Evolutionary conservation across 2,113 vertebrate genomes (phyloP).

Genomic region (Erpornis zantholeuca): DNA sequence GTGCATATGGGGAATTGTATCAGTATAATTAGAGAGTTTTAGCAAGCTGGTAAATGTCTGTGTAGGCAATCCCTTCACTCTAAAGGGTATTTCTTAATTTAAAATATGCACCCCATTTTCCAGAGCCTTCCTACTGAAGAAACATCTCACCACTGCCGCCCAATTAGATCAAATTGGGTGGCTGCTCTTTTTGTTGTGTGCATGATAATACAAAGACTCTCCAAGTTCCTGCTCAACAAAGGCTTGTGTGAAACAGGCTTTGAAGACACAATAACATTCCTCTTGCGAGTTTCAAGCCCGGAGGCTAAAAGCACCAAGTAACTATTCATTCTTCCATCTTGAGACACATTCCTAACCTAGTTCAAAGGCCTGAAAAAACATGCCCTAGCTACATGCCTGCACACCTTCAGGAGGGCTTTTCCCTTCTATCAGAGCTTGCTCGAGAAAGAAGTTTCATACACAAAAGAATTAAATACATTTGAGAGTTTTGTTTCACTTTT

Average conservation of each 20-base stretch:
- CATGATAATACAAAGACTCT: conserved; percentile 64
- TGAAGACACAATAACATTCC: conserved; percentile 80
- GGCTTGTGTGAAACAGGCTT: conserved; percentile 68
- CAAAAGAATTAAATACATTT: conserved; percentile 25
- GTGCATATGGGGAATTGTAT: not conserved
- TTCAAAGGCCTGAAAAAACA: conserved; percentile 78
- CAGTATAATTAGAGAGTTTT: not conserved
- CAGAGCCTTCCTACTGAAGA: conserved; percentile 9
- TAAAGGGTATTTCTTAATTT: not conserved
- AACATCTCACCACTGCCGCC: not conserved
- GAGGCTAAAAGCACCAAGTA: conserved; percentile 73
- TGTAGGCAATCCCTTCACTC: not conserved
- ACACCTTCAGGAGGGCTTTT: conserved; percentile 62
- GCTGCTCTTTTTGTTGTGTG: conserved; percentile 51
- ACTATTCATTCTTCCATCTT: conserved; percentile 75
- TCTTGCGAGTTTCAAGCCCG: conserved; percentile 69
- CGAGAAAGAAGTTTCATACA: not conserved
- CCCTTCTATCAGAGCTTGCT: conserved; percentile 37
- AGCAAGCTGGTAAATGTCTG: not conserved
- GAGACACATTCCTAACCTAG: conserved; percentile 78
- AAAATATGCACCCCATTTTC: not conserved
- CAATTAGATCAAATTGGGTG: conserved; percentile 70
- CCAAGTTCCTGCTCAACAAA: conserved; percentile 64
- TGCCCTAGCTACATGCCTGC: conserved; percentile 68
- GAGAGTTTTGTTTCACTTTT: conserved; percentile 6